Evolutionary conservation across 1,140 invertebrate genomes (phyloP).

Genomic region (Cydia amplana): DNA sequence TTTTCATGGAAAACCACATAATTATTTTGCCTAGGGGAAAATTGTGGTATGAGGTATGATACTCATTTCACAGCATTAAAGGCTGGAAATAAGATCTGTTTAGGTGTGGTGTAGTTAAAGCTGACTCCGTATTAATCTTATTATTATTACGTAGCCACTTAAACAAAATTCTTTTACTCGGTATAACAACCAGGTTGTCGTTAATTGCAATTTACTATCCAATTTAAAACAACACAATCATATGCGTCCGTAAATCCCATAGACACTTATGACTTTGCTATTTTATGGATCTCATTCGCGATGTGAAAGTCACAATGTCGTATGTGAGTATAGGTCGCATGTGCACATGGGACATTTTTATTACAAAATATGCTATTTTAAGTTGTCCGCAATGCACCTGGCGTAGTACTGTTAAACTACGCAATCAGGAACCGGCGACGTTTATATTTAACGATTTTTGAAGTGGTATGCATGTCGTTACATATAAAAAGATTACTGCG

Average conservation of each 20-base stretch:
- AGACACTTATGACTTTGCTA: background rate
- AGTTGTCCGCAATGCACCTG: constrained; percentile 13
- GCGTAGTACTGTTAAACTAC: constrained; percentile 3
- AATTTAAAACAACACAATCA: background rate
- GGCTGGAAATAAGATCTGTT: too few species aligned
- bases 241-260: background rate
- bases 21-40: too few species aligned
- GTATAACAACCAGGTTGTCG: background rate
- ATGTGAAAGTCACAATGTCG: background rate
- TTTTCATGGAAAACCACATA: too few species aligned
- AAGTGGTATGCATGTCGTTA: background rate
- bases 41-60: too few species aligned
- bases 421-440: background rate
- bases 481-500: too few species aligned
- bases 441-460: constrained; percentile 18
- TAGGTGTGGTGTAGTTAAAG: too few species aligned
- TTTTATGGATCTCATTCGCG: background rate
- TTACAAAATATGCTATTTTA: background rate
- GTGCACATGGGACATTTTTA: background rate
- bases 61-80: too few species aligned
- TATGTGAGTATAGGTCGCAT: background rate
- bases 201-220: constrained; percentile 13
- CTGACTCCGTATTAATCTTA: background rate
- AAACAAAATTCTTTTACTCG: background rate
- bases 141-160: background rate